Base-by-base conservation (phyloP, 2,113 vertebrate species). In the Alouatta palliata region DNA sequence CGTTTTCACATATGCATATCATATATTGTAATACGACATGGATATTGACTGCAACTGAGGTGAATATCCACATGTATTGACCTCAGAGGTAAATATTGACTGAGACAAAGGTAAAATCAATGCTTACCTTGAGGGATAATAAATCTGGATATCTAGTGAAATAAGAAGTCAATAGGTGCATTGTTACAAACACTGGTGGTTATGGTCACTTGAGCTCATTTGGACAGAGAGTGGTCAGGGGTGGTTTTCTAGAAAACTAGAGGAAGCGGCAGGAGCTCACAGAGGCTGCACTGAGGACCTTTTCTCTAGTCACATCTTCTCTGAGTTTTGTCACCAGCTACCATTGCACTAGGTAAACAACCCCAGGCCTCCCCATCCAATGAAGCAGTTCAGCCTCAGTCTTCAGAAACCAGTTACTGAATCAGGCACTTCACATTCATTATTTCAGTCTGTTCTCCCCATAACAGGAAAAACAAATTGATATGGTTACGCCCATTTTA, bases 61-160 rank as follows among this genome's bases (percentile, higher is more conserved):
- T 92, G 95, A 94, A 97, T 97, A 98, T 97, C 97, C 96, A 97
- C 92, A 70, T 61, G 64, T 98, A 98, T 97, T 97, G 98, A 98
- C 96, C 97, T 97, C 87, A 88, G 96, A 98, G 97, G 97, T 97
- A 97, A 97, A 97, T 97, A 98, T 92, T 97, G 97, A 98, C 96
- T 37, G 96, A 98, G 97, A 97, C 97, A 97, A 98, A 98, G 97
- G 98, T 97, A 98, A 98, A 97, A 97, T 98, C 96, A 2, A 97
- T 97, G 96, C 96, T 91, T 97, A 97, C 96, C 97, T 98, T 96
- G 96, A 97, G 97, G 97, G 96, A 96, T 98, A 96, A 98, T 98
- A 97, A 97, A 98, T 98, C 97, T 97, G 97, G 97, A 95, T 97
- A 98, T 97, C 97, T 96, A 97, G 2, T 96, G 95, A 98, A 97